Evolutionary conservation across 2,113 vertebrate species (phyloP).

Genomic region (Brienomyrus brachyistius): DNA sequence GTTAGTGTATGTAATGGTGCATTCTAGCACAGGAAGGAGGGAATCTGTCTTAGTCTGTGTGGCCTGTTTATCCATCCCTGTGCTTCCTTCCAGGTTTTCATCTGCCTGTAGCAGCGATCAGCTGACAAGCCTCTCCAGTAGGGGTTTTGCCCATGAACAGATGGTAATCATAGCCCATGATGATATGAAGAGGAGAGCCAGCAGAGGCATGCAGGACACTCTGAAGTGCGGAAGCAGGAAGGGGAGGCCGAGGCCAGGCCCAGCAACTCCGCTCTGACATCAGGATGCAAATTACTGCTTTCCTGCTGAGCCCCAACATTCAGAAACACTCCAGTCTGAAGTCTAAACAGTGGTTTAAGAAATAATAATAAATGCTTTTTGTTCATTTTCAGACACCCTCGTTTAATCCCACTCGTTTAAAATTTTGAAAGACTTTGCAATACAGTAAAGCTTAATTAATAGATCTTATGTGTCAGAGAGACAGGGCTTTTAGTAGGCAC

Average conservation of each 20-base stretch:
- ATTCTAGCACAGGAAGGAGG: not conserved
- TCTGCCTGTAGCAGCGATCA: conserved; percentile 4
- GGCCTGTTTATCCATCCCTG: not conserved
- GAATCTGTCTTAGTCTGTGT: not conserved
- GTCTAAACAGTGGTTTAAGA: not conserved
- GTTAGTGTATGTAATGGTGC: not conserved
- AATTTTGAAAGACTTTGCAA: not conserved
- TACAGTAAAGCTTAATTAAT: not conserved
- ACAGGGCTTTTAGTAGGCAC: not conserved
- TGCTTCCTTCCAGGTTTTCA: not conserved
- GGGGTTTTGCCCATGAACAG: not conserved
- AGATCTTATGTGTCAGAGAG: not conserved
- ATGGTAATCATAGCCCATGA: conserved; percentile 12
- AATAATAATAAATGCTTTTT: not conserved
- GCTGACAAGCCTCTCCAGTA: conserved; percentile 7
- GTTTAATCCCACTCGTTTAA: not conserved
- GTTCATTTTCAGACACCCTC: not conserved
- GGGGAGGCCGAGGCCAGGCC: too few species aligned
- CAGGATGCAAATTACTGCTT: conserved; percentile 4
- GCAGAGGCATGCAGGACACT: not conserved
- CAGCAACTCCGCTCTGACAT: not conserved
- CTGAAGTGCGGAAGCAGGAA: conserved; percentile 10
- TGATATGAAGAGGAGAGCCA: not conserved
- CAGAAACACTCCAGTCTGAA: not conserved
- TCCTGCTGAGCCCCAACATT: not conserved